Conservation (phyloP, 2,888 invertebrate species). For the Caenorhabditis plicata region DNA sequence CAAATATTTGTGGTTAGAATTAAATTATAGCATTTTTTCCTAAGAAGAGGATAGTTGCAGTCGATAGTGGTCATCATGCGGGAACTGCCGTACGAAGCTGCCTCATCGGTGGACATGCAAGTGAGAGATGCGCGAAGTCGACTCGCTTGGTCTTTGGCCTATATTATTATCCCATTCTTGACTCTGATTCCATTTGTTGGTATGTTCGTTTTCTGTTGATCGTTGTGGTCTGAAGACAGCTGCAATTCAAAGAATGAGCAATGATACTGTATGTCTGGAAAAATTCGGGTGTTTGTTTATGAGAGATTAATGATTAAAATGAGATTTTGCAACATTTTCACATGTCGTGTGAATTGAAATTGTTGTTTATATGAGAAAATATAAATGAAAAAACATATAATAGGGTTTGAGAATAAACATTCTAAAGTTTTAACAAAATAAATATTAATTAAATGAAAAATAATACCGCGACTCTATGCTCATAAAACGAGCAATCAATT, state of each 20-base stretch:
- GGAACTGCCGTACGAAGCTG: conserved; percentile 38
- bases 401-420: too few species aligned
- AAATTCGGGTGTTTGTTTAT: not conserved
- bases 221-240: too few species aligned
- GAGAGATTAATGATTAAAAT: not conserved
- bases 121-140: conserved; percentile 43
- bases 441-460: too few species aligned
- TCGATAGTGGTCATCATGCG: conserved; percentile 21
- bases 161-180: conserved; percentile 32
- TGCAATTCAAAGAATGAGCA: too few species aligned
- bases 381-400: too few species aligned
- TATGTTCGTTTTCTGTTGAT: conserved; percentile 5
- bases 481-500: too few species aligned
- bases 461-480: too few species aligned
- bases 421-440: too few species aligned
- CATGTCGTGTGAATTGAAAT: not conserved
- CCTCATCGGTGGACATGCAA: conserved; percentile 39
- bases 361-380: too few species aligned
- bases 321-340: not conserved
- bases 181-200: conserved; percentile 36
- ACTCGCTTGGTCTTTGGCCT: conserved; percentile 35
- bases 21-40: not conserved
- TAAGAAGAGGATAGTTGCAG: conserved; percentile 19
- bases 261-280: too few species aligned
- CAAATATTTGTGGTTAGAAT: conserved; percentile 25